A percentile compares a stretch with the other conserved stretches of the same genome.
phyloP scores from a whole-genome alignment of 2,888 invertebrate species.

The Cartodere bifasciata region DNA sequence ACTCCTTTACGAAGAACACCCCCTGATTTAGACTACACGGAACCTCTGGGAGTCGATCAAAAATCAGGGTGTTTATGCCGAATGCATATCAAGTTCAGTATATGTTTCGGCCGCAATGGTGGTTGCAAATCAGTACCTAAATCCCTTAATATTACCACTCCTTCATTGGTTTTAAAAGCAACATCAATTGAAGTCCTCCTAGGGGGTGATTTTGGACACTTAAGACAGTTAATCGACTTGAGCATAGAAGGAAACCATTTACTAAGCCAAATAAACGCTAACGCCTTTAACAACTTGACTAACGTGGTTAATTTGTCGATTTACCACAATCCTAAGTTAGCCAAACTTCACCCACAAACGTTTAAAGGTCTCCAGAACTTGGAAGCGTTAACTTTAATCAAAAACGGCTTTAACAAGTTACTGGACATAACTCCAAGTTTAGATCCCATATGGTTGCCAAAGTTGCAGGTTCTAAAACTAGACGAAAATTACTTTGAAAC shows the following conservation, averaged over 20 bases:
- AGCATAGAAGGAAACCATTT: constrained; percentile 7
- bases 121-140: constrained; percentile 7
- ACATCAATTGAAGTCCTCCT: constrained; percentile 6
- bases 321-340: constrained; percentile 35
- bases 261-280: constrained; percentile 1
- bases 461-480: constrained; percentile 36
- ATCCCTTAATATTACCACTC: constrained; percentile 2
- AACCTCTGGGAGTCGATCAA: no score
- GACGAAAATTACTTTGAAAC: constrained; percentile 41
- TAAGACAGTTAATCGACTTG: constrained; percentile 4
- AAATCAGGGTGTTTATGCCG: no score
- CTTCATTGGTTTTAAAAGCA: constrained; percentile 3
- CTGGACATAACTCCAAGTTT: constrained; percentile 36
- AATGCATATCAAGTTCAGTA: no score
- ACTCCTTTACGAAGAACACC: no score
- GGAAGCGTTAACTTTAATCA: constrained; percentile 38
- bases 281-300: constrained; percentile 7
- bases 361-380: constrained; percentile 42
- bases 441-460: constrained; percentile 35
- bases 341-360: constrained; percentile 32
- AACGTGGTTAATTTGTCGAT: constrained; percentile 5
- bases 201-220: constrained; percentile 4
- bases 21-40: no score
- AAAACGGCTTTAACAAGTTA: constrained; percentile 42
- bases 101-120: no score